phyloP scores from a whole-genome alignment of 2,888 invertebrate species.

The Branchipolynoe longqiensis region DNA sequence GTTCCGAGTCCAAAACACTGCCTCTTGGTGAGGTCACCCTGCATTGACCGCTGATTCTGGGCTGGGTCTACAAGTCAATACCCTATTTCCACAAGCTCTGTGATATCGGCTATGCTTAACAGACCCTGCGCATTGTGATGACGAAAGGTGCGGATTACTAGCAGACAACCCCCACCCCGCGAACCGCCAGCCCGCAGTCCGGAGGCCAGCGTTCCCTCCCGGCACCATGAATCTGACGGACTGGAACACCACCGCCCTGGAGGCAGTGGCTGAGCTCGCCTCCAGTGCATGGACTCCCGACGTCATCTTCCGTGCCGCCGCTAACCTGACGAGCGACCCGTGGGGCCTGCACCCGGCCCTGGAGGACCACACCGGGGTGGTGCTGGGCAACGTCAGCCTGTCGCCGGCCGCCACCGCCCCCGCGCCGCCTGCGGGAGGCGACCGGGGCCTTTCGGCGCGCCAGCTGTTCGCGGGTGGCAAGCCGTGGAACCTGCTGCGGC shows the following conservation, averaged over 20 bases:
- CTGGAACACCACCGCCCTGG: not conserved
- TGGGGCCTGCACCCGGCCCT: not conserved
- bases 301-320: not conserved
- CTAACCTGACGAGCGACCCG: not conserved
- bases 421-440: not conserved
- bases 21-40: too few relatives aligned
- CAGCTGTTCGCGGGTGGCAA: not conserved
- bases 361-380: not conserved
- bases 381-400: not conserved
- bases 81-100: too few relatives aligned
- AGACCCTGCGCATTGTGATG: too few relatives aligned
- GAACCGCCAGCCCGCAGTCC: too few relatives aligned
- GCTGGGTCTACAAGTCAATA: too few relatives aligned
- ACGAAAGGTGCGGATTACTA: too few relatives aligned
- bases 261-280: not conserved
- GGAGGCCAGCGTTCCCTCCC: too few relatives aligned
- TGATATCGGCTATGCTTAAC: too few relatives aligned
- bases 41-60: too few relatives aligned
- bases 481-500: constrained; percentile 69
- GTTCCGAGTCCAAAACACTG: too few relatives aligned
- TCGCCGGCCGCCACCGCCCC: not conserved
- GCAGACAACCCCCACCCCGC: too few relatives aligned
- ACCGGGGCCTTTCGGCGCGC: too few relatives aligned
- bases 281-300: not conserved
- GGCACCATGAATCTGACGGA: constrained; percentile 30